These are phyloP conservation scores for Drosophila kikkawai DNA, from an alignment of 1,140 invertebrate species.

Conservation along the genomic window DNA sequence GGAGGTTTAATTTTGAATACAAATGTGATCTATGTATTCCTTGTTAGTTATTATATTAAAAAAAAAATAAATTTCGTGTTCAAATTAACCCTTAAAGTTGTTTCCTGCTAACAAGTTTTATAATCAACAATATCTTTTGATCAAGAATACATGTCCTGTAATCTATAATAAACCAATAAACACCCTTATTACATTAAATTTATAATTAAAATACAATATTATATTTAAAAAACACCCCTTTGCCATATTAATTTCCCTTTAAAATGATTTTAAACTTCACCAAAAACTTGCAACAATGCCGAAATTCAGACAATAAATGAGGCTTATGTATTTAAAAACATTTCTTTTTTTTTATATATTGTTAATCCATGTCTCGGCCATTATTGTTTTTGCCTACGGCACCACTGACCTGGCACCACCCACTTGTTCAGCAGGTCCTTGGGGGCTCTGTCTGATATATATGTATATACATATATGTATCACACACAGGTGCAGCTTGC, in stretches of 20 bases:
- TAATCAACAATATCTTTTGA: no score
- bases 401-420: slow-evolving; percentile 1
- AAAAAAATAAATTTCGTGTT: not conserved
- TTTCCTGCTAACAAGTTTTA: not conserved
- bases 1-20: not conserved
- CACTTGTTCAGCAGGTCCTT: slow-evolving; percentile 54
- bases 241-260: not conserved
- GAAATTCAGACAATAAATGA: slow-evolving; percentile 1
- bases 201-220: not conserved
- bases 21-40: not conserved
- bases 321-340: slow-evolving; percentile 5
- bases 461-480: not conserved
- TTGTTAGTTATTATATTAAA: not conserved
- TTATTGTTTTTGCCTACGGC: not conserved
- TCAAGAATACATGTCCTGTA: no score
- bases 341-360: not conserved
- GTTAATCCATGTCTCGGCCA: slow-evolving; percentile 8
- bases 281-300: not conserved
- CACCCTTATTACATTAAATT: not conserved
- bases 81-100: not conserved
- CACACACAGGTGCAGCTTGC: slow-evolving; percentile 35
- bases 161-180: not conserved
- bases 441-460: slow-evolving; percentile 11
- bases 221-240: not conserved
- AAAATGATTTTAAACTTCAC: not conserved